Percentiles rank a stretch among this genome's conserved stretches.
Conservation (phyloP, 1,140 invertebrate genomes). For the Lutraria rhynchaena region DNA sequence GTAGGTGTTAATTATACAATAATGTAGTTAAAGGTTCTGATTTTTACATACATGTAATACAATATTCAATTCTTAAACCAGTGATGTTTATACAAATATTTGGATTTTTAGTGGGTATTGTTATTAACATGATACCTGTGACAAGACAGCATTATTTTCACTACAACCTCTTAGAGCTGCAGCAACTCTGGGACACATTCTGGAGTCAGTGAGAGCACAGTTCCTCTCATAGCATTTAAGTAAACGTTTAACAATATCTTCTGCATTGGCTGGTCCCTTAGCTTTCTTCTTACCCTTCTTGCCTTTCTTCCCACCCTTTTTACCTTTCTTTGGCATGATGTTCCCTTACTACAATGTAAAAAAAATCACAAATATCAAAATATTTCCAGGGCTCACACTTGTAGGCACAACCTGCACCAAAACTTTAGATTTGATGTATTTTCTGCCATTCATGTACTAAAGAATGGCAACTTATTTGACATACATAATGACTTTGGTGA, state of each 20-base stretch:
- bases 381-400: too few relatives aligned
- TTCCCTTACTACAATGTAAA: too few relatives aligned
- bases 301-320: conserved; percentile 60
- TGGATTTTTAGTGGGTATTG: too few relatives aligned
- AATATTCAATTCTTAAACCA: neutral
- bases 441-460: too few relatives aligned
- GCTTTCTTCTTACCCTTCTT: conserved; percentile 67
- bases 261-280: conserved; percentile 65
- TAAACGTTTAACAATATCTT: conserved; percentile 69
- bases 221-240: conserved; percentile 75
- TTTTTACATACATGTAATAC: neutral
- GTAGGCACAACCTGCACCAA: too few relatives aligned
- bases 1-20: too few relatives aligned
- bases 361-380: too few relatives aligned
- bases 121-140: conserved; percentile 72
- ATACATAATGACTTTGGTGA: too few relatives aligned
- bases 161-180: conserved; percentile 69
- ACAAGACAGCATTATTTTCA: conserved; percentile 71
- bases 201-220: conserved; percentile 72
- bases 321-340: conserved; percentile 70
- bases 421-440: too few relatives aligned
- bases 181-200: conserved; percentile 70
- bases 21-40: neutral
- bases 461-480: too few relatives aligned
- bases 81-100: neutral